phyloP scores from a whole-genome alignment of 2,888 invertebrate genomes.

The Chrysomela aeneicollis region DNA sequence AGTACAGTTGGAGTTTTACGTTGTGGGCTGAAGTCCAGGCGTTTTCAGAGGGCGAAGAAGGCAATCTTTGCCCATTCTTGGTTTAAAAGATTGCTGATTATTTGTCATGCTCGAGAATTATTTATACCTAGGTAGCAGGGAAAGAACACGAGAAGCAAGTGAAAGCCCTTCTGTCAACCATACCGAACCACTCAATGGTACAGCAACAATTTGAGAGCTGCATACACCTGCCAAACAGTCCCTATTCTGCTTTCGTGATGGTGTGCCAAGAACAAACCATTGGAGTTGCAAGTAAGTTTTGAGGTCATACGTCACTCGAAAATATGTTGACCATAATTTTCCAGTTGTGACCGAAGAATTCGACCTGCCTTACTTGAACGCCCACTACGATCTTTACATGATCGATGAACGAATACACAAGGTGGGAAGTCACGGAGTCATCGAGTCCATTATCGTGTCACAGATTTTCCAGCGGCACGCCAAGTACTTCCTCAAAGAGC shows the following conservation, averaged over 20 bases:
- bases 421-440: constrained; percentile 56
- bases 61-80: too few relatives aligned
- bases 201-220: constrained; percentile 43
- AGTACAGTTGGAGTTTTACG: too few relatives aligned
- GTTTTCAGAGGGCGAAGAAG: too few relatives aligned
- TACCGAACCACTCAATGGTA: constrained; percentile 41
- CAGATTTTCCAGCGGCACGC: constrained; percentile 68
- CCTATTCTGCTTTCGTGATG: constrained; percentile 47
- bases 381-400: constrained; percentile 56
- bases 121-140: constrained; percentile 45
- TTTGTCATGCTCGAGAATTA: too few relatives aligned
- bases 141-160: constrained; percentile 42
- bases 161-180: constrained; percentile 37
- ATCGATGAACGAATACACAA: constrained; percentile 54
- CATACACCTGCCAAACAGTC: constrained; percentile 30
- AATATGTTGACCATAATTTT: too few relatives aligned
- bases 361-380: constrained; percentile 54
- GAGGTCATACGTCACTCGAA: too few relatives aligned
- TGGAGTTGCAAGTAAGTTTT: constrained; percentile 49
- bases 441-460: constrained; percentile 64
- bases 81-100: too few relatives aligned
- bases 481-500: constrained; percentile 69
- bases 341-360: constrained; percentile 52
- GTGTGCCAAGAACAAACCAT: constrained; percentile 47
- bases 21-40: too few relatives aligned